A percentile compares a stretch with the other conserved stretches of the same genome.
Conservation (phyloP, 2,113 vertebrate genomes). For the Etia nguti region DNA sequence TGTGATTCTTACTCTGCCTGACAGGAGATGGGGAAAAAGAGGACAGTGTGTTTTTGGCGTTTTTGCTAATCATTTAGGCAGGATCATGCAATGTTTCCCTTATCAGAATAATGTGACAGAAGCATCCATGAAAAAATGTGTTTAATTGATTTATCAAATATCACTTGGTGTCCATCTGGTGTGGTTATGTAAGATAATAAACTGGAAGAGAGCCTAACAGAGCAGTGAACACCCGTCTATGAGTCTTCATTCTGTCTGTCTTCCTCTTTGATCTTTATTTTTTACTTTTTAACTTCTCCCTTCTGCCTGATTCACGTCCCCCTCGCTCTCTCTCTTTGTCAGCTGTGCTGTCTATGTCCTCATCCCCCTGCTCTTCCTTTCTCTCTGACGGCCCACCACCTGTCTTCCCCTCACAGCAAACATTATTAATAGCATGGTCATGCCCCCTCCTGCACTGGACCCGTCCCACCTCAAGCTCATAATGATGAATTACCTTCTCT, state of each 20-base stretch:
- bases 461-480: not conserved
- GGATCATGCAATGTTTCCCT: not conserved
- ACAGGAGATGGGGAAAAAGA: not conserved
- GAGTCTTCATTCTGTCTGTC: not conserved
- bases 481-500: not conserved
- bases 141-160: not conserved
- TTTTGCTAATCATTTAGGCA: not conserved
- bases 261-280: not conserved
- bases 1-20: conserved; percentile 62
- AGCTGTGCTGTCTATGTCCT: not conserved
- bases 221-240: not conserved
- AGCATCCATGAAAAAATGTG: not conserved
- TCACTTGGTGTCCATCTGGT: not conserved
- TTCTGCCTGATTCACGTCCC: not conserved
- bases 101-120: not conserved
- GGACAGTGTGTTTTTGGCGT: not conserved
- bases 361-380: not conserved
- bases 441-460: not conserved
- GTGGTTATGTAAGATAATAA: rapidly evolving
- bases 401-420: not conserved
- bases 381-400: not conserved
- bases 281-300: not conserved
- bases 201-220: not conserved
- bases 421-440: conserved; percentile 42
- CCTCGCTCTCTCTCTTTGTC: rapidly evolving